Evolutionary conservation across 2,113 vertebrate genomes (phyloP), one percentile per base, ranked within the genome.

Genomic region (Poeciliopsis prolifica): DNA sequence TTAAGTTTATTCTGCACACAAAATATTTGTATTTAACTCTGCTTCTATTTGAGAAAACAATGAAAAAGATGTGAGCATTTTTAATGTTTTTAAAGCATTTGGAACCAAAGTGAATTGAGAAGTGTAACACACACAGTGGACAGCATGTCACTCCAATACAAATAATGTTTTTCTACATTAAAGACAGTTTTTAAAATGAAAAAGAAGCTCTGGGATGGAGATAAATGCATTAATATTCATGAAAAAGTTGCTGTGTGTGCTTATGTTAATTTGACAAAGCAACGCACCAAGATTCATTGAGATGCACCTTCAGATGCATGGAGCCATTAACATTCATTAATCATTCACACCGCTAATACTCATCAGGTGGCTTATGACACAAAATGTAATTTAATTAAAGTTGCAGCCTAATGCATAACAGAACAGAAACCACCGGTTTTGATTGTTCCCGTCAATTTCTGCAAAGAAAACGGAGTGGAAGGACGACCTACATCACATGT

Each of bases 401-500:
- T 26, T 65, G 63, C 63, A 22, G 63, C 19, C 31, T 31, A 65
- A 35, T 42, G n/a, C 22, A 6, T 26, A 35, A 17, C 17, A 35
- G 29, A 65, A n/a, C 17, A 35, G 29, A 65, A n/a, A 37, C 11
- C 5, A 7, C 33, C 1, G 13, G 24, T 13, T 54, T 54, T 54
- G 48, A 58, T 24, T 10, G 24, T 10, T 54, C 51, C 51, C 2
- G 51, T 54, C 19, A 8, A 24, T 54, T 58, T 58, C 24, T 58
- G 51, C 51, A 58, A 24, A 13, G 61, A 66, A 28, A 8, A 40
- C 63, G 29, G 3, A 17, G 19, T 7, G 51, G 15, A 19, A n/a
- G 13, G 68, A 24, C 48, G 81, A 82, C 92, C 58, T 92, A 98
- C 97, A 94, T 94, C 35, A 37, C 35, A 10, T 12, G 35, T 37